Base-by-base conservation (phyloP, 2,797 vertebrate genomes). In the Macroramphosus scolopax region DNA sequence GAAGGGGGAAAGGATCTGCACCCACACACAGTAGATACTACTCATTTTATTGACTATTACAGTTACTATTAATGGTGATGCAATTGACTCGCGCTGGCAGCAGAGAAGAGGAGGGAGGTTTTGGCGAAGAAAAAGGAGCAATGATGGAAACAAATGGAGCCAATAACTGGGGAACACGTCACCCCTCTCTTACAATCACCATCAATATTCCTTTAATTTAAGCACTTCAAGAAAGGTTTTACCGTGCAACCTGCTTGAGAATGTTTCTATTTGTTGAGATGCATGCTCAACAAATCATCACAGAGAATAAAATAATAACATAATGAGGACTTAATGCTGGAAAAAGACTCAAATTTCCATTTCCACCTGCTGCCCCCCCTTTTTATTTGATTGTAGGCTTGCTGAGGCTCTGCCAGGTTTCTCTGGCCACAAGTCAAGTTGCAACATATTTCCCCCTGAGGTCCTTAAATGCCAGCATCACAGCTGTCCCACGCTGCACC, bases 401-500 rank as follows among this genome's bases (percentile, higher is more conserved):
- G 32, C 51, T 5, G 79, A 55, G 30, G 43, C 59, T 51, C 51
- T 41, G 37, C 49, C 47, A 12, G 45, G 41, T 48, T 58, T 57
- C 44, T 41, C 32, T 16, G 49, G 45, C 24, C 70, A 63, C 15
- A 61, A 51, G 24, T 30, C 11, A 13, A 56, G 60, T 2, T 51
- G 45, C 43, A 35, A 50, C 54, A 44, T 24, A 54, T 43, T 56
- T 46, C 64, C 40, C 32, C 35, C 49, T 1, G 51, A 58, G 16
- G 37, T 20, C 24, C 36, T 3, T 17, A 57, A 32, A 45, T 72
- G 36, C 39, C 58, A 40, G 39, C 51, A 58, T 52, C 78, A 61
- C 53, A 88, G 84, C 78, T 91, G 88, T 52, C 85, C 86, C 24
- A 52, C 78, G 0, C 66, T 86, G 51, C 64, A 78, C 32, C 71